Evolutionary conservation across 1,140 invertebrate genomes (phyloP), one percentile per base, ranked within the genome.

Genomic region (Drosophila navojoa): DNA sequence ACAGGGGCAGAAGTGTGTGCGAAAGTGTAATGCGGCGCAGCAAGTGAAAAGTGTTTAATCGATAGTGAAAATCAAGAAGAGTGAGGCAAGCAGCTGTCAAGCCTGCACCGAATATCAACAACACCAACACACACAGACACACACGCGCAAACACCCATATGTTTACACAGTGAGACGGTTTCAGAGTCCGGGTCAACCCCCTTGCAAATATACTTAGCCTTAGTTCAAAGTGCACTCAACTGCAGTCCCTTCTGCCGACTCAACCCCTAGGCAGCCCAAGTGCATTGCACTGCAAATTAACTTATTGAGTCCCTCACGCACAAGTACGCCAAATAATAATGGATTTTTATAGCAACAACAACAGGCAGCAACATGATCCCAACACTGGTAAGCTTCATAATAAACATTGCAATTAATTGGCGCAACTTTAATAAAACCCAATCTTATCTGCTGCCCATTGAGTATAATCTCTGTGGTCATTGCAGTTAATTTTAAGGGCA

Each of bases 311-410:
- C 27, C 27, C 27, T 5, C 35, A 40, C 13, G 5, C 27, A 63
- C 59, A 35, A 45, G 35, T 66, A 53, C 68, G 60, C 35, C 52
- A 27, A 38, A 53, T 27, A 38, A 53, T 27, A n/a, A 91, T 91
- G 90, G 90, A 91, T 87, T 91, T 91, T 69, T 91, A 91, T 76
- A 71, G 59, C 25, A 90, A 63, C 76, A 70, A 63, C 61, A 76
- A 79, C 54, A 76, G 78, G 19, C 64, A 40, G 54, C 57, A 60
- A 42, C 81, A 87, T 67, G 52, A 86, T 69, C 53, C 58, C 7
- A 64, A 60, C 62, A 52, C 57, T 47, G 90, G 85, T 91, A 64
- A 89, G 89, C 81, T 77, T 22, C 19, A 22, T 49, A 68, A 60
- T 73, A 57, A 59, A 71, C 59, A 69, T 63, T 62, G 38, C 44